Percentiles rank a stretch among this genome's conserved stretches.
Conservation (phyloP, 64 coral and sea anemone genomes). For the Actinia tenebrosa region DNA sequence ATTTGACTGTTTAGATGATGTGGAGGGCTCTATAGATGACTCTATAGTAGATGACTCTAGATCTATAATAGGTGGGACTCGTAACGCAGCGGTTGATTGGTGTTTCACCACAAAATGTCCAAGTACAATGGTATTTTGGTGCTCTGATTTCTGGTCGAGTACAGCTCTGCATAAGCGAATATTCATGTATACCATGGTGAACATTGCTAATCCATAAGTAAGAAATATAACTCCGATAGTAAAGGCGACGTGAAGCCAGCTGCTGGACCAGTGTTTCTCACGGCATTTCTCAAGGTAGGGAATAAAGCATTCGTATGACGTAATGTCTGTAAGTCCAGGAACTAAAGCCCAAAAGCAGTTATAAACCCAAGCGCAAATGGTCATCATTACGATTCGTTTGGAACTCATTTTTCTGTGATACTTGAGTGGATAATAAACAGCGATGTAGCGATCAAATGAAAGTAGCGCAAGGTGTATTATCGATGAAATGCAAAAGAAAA, state of each 20-base stretch:
- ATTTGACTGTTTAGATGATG: not conserved
- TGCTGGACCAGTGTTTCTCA: conserved; percentile 56
- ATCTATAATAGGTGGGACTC: not conserved
- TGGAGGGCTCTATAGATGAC: not conserved
- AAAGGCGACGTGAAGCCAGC: conserved; percentile 24
- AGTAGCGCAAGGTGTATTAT: conserved; percentile 79
- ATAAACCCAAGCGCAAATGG: conserved; percentile 47
- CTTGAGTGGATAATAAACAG: conserved; percentile 39
- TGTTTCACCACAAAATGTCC: not conserved
- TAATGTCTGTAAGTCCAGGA: conserved; percentile 54
- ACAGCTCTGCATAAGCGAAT: not conserved
- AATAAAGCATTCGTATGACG: conserved; percentile 83
- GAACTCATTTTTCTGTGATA: conserved; percentile 43
- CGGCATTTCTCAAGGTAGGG: conserved; percentile 72
- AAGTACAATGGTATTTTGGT: not conserved
- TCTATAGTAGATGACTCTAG: too few species aligned
- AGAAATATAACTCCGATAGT: conserved; percentile 45
- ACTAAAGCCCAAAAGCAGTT: conserved; percentile 59
- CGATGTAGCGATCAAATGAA: conserved; percentile 67
- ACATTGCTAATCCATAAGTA: conserved; percentile 55
- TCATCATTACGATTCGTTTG: conserved; percentile 26
- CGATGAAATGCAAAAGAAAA: conserved; percentile 87
- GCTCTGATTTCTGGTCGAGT: not conserved
- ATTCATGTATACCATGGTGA: conserved; percentile 55
- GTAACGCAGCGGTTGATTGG: not conserved